Evolutionary conservation across 2,888 invertebrate genomes (phyloP).

Genomic region (Limnephilus marmoratus): DNA sequence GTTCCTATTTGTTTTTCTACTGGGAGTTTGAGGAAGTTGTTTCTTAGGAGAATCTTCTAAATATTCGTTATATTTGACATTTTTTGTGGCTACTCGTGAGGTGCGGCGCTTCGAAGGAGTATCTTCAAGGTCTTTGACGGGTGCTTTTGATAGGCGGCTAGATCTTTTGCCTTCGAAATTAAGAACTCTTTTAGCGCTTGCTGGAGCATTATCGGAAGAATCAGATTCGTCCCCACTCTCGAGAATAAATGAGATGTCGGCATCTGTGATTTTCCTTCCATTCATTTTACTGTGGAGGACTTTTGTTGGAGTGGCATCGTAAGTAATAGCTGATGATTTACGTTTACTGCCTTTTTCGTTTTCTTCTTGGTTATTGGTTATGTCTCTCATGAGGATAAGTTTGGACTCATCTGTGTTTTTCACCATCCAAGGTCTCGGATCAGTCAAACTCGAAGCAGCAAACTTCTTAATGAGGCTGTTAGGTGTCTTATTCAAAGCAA

Average conservation of each 20-base stretch:
- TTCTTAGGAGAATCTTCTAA: slow-evolving; percentile 44
- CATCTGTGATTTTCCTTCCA: slow-evolving; percentile 69
- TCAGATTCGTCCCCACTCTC: slow-evolving; percentile 72
- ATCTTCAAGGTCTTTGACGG: slow-evolving; percentile 49
- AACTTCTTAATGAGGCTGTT: slow-evolving; percentile 72
- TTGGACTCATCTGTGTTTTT: slow-evolving; percentile 75
- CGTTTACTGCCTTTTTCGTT: slow-evolving; percentile 57
- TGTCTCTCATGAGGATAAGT: slow-evolving; percentile 74
- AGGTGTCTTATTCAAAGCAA: slow-evolving; percentile 71
- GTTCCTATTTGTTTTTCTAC: slow-evolving; percentile 6
- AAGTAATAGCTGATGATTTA: slow-evolving; percentile 49
- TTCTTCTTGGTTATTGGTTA: slow-evolving; percentile 70
- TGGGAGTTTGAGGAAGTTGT: slow-evolving; percentile 35
- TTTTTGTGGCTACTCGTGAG: slow-evolving; percentile 46
- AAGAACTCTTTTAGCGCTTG: slow-evolving; percentile 65
- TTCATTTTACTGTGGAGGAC: slow-evolving; percentile 2
- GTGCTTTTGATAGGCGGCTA: slow-evolving; percentile 71
- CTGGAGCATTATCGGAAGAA: slow-evolving; percentile 54
- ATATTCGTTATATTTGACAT: slow-evolving; percentile 51
- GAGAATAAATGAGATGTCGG: slow-evolving; percentile 73
- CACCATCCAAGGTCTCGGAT: slow-evolving; percentile 72
- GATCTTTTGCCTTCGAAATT: slow-evolving; percentile 53
- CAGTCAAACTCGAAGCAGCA: slow-evolving; percentile 71
- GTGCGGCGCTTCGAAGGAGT: slow-evolving; percentile 50
- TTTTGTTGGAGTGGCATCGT: slow-evolving; percentile 52